Evolutionary conservation across 2,888 invertebrate species (phyloP).

Genomic region (Palloptera scutellata): DNA sequence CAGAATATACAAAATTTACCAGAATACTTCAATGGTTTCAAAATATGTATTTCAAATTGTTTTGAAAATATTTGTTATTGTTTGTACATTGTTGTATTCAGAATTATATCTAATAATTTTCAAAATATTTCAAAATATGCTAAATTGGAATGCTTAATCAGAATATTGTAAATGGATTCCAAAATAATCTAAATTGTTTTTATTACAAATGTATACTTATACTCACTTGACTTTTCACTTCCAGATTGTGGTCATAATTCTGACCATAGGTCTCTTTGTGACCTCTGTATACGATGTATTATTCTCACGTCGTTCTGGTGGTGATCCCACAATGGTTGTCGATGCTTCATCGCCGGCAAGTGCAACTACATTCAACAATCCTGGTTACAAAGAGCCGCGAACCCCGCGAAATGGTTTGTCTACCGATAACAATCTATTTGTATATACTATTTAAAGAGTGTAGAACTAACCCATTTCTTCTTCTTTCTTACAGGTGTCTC

Average conservation of each 20-base stretch:
- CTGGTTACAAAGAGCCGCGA: constrained; percentile 81
- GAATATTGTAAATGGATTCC: not conserved
- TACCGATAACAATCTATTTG: not conserved
- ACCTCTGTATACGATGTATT: constrained; percentile 83
- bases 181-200: not conserved
- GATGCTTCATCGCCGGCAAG: constrained; percentile 67
- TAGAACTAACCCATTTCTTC: constrained; percentile 6
- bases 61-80: too few relatives aligned
- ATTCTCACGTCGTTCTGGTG: constrained; percentile 77
- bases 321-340: constrained; percentile 77
- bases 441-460: not conserved
- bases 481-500: constrained; percentile 71
- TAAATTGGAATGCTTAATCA: too few relatives aligned
- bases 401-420: constrained; percentile 58
- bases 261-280: constrained; percentile 79
- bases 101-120: too few relatives aligned
- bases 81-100: too few relatives aligned
- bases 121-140: too few relatives aligned
- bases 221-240: constrained; percentile 50
- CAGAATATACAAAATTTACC: too few relatives aligned
- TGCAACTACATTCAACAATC: constrained; percentile 84
- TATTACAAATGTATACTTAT: not conserved
- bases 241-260: constrained; percentile 80
- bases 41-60: too few relatives aligned
- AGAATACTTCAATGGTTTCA: too few relatives aligned